Evolutionary conservation across 2,797 vertebrate species (phyloP).

Genomic region (Pelochelys cantorii): DNA sequence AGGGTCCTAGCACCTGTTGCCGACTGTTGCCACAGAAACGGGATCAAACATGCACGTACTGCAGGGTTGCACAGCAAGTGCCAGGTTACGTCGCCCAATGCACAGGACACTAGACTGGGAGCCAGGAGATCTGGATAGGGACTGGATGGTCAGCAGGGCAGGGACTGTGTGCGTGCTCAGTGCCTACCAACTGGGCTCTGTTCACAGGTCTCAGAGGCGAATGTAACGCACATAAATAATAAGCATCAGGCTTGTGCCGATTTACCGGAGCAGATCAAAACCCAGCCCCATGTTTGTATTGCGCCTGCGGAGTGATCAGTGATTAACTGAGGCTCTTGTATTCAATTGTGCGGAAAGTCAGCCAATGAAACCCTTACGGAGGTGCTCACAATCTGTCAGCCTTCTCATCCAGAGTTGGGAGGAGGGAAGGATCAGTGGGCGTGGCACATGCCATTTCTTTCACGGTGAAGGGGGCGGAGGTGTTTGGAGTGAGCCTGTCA

Average conservation of each 20-base stretch:
- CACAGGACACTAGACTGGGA: not conserved
- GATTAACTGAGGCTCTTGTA: not conserved
- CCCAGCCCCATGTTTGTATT: not conserved
- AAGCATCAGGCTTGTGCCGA: not conserved
- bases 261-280: not conserved
- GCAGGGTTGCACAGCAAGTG: too few species aligned
- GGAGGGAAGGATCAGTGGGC: not conserved
- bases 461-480: not conserved
- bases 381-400: not conserved
- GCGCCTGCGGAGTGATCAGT: not conserved
- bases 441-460: not conserved
- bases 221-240: not conserved
- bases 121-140: not conserved
- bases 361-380: not conserved
- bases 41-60: not conserved
- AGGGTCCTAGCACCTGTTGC: not conserved
- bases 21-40: not conserved
- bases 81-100: not conserved
- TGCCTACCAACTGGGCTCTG: not conserved
- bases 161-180: not conserved
- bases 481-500: not conserved
- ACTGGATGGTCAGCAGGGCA: not conserved
- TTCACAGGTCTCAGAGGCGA: not conserved
- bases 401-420: not conserved
- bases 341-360: not conserved